Evolutionary conservation across 2,888 invertebrate species (phyloP), one percentile per base, ranked within the genome.

Genomic region (Idaea dimidiata): DNA sequence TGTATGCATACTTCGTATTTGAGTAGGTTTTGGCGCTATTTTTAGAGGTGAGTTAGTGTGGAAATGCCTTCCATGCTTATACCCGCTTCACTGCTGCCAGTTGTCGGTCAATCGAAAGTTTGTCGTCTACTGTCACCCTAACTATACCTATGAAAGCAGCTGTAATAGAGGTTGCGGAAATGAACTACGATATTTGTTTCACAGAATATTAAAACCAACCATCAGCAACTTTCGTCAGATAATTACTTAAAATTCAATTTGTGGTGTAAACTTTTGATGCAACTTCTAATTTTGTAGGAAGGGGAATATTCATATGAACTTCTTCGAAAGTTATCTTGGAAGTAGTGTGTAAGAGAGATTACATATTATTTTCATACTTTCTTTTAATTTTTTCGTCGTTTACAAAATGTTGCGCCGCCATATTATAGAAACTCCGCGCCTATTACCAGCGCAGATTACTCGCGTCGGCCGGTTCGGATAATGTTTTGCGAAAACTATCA

Each of bases 191-290:
- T 56, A 18, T 56, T 56, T 56, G 56, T 56, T 56, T 18, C 7
- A 17, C 5, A 14, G 56, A 56, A 56, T 56, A 56, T 56, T 56
- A 18, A 55, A 56, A 56, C 18, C 56, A 18, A 43, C 43, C 18
- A 18, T 56, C 18, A 56, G 56, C 14, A 56, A 6, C 18, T 18
- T 56, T 18, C 17, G 17, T 16, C 56, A 8, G 17, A 18, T 0
- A 55, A 18, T 56, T 56, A 56, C 56, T 56, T 56, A 56, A 56
- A 56, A 56, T 18, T 56, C 14, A 56, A 56, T 56, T 56, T 56
- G 18, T 56, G 18, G 18, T 56, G 56, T 56, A 56, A 56, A 18
- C 8, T 56, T 56, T 17, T 56, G 56, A 17, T 18, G 17, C 17
- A 18, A 17, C 17, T 18, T 56, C 17, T 17, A 56, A 18, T 56